phyloP scores from a whole-genome alignment of 2,113 vertebrate genomes.

The Genyomyrus donnyi region DNA sequence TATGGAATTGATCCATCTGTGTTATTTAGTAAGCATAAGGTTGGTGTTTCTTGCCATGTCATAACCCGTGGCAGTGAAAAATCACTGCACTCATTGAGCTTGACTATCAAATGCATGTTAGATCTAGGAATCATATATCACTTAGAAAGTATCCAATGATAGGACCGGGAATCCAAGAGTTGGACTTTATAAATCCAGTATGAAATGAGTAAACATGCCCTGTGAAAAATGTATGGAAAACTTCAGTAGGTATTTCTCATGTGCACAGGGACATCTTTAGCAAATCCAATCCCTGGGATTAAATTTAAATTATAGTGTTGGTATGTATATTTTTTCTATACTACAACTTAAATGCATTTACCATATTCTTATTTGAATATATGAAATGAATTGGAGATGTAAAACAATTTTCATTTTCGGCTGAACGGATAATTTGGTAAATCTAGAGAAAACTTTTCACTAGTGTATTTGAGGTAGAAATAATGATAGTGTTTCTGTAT shows the following conservation, averaged over 20 bases:
- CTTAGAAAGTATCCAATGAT: not conserved
- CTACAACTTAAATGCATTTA: constrained; percentile 49
- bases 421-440: constrained; percentile 63
- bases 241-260: not conserved
- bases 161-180: not conserved
- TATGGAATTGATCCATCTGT: not conserved
- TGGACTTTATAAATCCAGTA: not conserved
- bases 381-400: constrained; percentile 64
- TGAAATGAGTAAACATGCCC: not conserved
- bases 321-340: constrained; percentile 33
- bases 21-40: not conserved
- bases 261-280: not conserved
- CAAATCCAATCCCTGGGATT: not conserved
- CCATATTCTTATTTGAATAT: constrained; percentile 53
- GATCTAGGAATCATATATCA: not conserved
- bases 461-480: constrained; percentile 60
- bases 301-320: constrained; percentile 40
- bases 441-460: constrained; percentile 45
- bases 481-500: constrained; percentile 72
- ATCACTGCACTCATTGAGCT: not conserved
- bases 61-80: not conserved
- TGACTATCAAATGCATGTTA: not conserved
- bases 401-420: constrained; percentile 73
- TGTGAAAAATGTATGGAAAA: not conserved
- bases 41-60: not conserved